phyloP scores from a whole-genome alignment of 2,888 invertebrate species.

The Drosophila greeni region DNA sequence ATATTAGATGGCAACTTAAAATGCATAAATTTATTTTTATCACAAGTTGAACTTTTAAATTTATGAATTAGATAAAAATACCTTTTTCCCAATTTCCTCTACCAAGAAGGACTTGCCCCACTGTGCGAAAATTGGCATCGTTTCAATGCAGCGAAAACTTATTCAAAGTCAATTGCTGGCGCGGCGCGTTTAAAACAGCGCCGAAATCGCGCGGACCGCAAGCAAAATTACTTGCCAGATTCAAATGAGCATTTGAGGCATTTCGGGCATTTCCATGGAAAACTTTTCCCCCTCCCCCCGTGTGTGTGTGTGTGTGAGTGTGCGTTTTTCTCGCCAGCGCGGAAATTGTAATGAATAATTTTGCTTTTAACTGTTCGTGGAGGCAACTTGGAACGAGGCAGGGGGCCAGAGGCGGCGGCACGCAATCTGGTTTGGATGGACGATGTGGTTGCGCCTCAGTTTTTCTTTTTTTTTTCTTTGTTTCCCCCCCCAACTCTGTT shows the following conservation, averaged over 20 bases:
- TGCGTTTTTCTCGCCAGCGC: conserved; percentile 48
- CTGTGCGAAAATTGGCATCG: conserved; percentile 58
- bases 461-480: conserved; percentile 44
- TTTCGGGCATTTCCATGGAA: conserved; percentile 61
- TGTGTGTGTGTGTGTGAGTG: conserved; percentile 35
- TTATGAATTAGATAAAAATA: no score
- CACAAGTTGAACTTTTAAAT: no score
- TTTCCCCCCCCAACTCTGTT: conserved; percentile 3
- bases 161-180: conserved; percentile 67
- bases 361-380: conserved; percentile 63
- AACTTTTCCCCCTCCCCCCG: conserved; percentile 53
- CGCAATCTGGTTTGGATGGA: conserved; percentile 60
- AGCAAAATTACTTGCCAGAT: conserved; percentile 47
- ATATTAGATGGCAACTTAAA: no score
- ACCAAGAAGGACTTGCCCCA: no score
- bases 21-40: no score
- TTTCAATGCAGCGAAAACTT: conserved; percentile 69
- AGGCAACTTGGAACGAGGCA: conserved; percentile 13
- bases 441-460: conserved; percentile 50
- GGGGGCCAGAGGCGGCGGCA: conserved; percentile 10
- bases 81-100: no score
- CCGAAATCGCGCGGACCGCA: conserved; percentile 40
- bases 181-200: conserved; percentile 50
- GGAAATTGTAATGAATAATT: conserved; percentile 74
- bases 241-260: conserved; percentile 66